Evolutionary conservation across 1,140 invertebrate genomes (phyloP).

Genomic region (Tetramorium simillimum): DNA sequence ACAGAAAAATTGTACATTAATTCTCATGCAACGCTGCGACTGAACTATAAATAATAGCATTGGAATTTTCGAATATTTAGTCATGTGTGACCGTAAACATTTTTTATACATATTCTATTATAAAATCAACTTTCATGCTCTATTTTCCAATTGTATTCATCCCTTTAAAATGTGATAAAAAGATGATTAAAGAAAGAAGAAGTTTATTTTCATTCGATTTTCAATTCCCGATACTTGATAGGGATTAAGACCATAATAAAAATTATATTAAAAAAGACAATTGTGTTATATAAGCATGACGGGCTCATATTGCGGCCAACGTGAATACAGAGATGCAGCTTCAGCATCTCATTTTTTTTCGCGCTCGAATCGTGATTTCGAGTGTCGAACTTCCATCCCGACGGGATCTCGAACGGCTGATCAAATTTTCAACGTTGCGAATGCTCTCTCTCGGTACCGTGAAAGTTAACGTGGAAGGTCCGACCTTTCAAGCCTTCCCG

Average conservation of each 20-base stretch:
- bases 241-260: not conserved
- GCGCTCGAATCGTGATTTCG: not conserved
- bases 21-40: not conserved
- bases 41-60: not conserved
- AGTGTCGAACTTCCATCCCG: not conserved
- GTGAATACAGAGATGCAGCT: not conserved
- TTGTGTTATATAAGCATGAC: not conserved
- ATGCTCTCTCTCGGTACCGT: not conserved
- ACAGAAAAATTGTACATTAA: not conserved
- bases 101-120: not conserved
- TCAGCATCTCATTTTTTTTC: not conserved
- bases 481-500: not conserved
- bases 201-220: not conserved
- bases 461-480: conserved; percentile 30
- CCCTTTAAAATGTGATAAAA: not conserved
- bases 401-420: not conserved
- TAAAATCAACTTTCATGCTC: not conserved
- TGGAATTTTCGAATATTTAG: not conserved
- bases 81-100: not conserved
- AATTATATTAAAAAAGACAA: not conserved
- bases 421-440: conserved; percentile 27
- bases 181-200: not conserved
- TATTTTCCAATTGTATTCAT: not conserved
- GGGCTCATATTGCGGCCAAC: not conserved
- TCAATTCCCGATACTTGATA: not conserved